A percentile compares a stretch with the other conserved stretches of the same genome.
phyloP scores from a whole-genome alignment of 1,140 invertebrate species.

The Drosophila mauritiana region DNA sequence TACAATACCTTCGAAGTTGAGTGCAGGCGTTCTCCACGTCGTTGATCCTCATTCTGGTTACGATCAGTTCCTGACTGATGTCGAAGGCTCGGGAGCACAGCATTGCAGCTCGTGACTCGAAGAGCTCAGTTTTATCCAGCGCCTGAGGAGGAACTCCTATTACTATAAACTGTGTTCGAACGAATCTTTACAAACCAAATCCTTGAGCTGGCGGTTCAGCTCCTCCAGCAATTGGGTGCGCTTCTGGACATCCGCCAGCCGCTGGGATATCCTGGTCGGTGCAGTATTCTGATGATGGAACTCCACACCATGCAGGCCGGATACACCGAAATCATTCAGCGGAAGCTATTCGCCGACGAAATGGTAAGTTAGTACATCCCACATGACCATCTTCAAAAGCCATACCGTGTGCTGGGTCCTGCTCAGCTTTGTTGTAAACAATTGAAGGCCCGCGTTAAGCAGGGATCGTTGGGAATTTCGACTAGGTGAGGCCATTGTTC shows the following conservation, averaged over 20 bases:
- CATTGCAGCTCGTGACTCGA: neutral
- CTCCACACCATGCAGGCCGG: neutral
- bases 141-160: neutral
- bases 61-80: slow-evolving; percentile 1
- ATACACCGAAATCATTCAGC: neutral
- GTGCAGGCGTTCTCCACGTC: slow-evolving; percentile 5
- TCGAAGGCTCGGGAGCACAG: slow-evolving; percentile 2
- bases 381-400: neutral
- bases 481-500: neutral
- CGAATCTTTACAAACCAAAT: neutral
- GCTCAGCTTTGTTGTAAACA: neutral
- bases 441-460: neutral
- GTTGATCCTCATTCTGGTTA: slow-evolving; percentile 3
- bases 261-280: neutral
- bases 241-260: neutral
- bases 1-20: neutral
- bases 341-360: neutral
- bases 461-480: neutral
- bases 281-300: neutral
- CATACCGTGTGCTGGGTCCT: neutral
- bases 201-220: neutral
- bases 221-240: slow-evolving; percentile 1
- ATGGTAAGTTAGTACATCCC: neutral
- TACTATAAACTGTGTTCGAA: neutral
- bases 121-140: neutral